Percentiles rank a stretch among this genome's conserved stretches.
phyloP scores from a whole-genome alignment of 1,140 invertebrate genomes.

The Drosophila jambulina region DNA sequence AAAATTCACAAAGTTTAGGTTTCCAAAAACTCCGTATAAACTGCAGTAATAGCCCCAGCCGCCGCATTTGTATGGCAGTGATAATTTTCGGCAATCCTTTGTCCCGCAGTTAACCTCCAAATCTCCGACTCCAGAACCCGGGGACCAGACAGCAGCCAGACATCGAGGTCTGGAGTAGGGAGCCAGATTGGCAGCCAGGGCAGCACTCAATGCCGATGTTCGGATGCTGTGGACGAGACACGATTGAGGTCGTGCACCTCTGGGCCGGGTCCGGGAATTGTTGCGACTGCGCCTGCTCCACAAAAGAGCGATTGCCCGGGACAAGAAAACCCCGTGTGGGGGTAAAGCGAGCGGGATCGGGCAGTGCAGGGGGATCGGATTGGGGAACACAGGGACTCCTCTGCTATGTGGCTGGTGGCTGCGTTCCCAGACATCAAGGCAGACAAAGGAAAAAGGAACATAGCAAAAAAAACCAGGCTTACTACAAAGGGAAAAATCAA shows the following conservation, averaged over 20 bases:
- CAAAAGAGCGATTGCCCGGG: slow-evolving; percentile 45
- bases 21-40: slow-evolving; percentile 19
- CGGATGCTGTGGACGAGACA: slow-evolving; percentile 48
- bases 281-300: slow-evolving; percentile 72
- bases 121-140: slow-evolving; percentile 15
- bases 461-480: slow-evolving; percentile 28
- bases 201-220: slow-evolving; percentile 33
- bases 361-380: slow-evolving; percentile 28
- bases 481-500: slow-evolving; percentile 45
- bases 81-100: slow-evolving; percentile 77
- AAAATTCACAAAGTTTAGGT: background rate
- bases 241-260: slow-evolving; percentile 82
- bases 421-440: slow-evolving; percentile 77
- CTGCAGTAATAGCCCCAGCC: background rate
- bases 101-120: slow-evolving; percentile 56
- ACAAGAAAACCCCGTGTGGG: slow-evolving; percentile 1
- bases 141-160: slow-evolving; percentile 69
- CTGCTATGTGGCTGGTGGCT: slow-evolving; percentile 55
- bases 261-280: slow-evolving; percentile 48
- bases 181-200: slow-evolving; percentile 34
- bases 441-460: slow-evolving; percentile 56
- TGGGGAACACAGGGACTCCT: slow-evolving; percentile 35
- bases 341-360: slow-evolving; percentile 1
- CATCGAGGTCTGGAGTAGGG: slow-evolving; percentile 65
- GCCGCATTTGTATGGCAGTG: slow-evolving; percentile 4